A percentile compares a stretch with the other conserved stretches of the same genome.
These are phyloP conservation scores for Perithous albicinctus DNA, from an alignment of 2,888 invertebrate species.

Conservation along the genomic window DNA sequence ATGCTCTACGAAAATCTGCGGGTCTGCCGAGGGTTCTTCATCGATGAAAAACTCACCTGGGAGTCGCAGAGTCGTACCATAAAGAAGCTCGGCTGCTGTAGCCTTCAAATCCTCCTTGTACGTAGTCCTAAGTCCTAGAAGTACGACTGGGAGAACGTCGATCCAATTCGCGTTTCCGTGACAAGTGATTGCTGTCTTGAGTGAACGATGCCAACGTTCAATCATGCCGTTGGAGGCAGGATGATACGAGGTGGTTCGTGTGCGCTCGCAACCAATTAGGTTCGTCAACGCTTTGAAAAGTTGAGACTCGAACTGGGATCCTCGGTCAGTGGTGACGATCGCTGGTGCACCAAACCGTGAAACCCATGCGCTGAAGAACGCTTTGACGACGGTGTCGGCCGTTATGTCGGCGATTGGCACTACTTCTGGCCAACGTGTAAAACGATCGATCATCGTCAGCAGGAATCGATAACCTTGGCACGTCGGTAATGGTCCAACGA, in stretches of 20 bases:
- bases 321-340: conserved; percentile 79
- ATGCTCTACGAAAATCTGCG: conserved; percentile 54
- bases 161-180: conserved; percentile 61
- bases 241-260: conserved; percentile 78
- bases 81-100: conserved; percentile 58
- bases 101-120: conserved; percentile 55
- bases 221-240: conserved; percentile 82
- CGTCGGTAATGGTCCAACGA: conserved; percentile 78
- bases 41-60: conserved; percentile 65
- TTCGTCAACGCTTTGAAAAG: conserved; percentile 72
- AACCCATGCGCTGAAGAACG: conserved; percentile 37
- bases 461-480: conserved; percentile 75
- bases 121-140: conserved; percentile 77
- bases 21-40: conserved; percentile 42
- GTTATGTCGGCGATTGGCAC: conserved; percentile 65
- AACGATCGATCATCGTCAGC: conserved; percentile 79
- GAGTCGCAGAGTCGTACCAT: conserved; percentile 58
- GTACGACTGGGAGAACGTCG: conserved; percentile 66
- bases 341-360: conserved; percentile 41
- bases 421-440: conserved; percentile 73
- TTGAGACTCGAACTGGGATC: conserved; percentile 76
- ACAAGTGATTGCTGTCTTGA: conserved; percentile 81
- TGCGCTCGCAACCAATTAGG: conserved; percentile 69
- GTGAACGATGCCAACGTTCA: conserved; percentile 81
- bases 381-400: conserved; percentile 45